Evolutionary conservation across 2,797 vertebrate species (phyloP), one percentile per base, ranked within the genome.

Genomic region (Tauraco hartlaubi): DNA sequence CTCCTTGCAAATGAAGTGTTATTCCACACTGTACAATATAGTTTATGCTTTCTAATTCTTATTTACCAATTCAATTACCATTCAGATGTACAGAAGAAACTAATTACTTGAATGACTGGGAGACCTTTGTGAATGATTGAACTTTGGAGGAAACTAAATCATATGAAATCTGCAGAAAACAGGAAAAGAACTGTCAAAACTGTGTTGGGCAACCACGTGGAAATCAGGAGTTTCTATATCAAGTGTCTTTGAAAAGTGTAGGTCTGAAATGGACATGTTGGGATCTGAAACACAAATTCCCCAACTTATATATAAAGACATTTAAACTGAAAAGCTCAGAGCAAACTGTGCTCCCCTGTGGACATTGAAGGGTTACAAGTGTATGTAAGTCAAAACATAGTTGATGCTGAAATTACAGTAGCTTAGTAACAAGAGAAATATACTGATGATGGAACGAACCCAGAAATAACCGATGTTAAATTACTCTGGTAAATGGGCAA

Each of bases 381-480:
- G 2, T 82, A 72, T 37, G 41, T 54, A 95, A 96, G 92, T 95
- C 63, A 96, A 93, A 95, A 94, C 51, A 91, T 26, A 72, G 74
- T 82, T 78, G 64, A 90, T 46, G 73, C 39, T 89, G 81, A 94
- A 94, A 75, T 90, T 91, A 75, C 79, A 92, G 75, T 96, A 95
- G 46, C 85, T 94, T 92, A 92, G 87, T 90, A 95, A 92, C 78
- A 84, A 39, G 68, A 73, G 81, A 86, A 93, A 93, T 88, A 77
- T 15, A 55, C 64, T 80, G 83, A 85, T 68, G 71, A 83, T 93
- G 88, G 90, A 96, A 91, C 51, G 83, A 97, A 85, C 72, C 86
- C 81, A 95, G 93, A 96, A 97, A 92, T 93, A 96, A 89, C 59
- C 44, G 81, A 55, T 67, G 63, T 95, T 96, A 94, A 96, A 92